Conservation (phyloP, 1,140 invertebrate species). For the Eciton burchellii region DNA sequence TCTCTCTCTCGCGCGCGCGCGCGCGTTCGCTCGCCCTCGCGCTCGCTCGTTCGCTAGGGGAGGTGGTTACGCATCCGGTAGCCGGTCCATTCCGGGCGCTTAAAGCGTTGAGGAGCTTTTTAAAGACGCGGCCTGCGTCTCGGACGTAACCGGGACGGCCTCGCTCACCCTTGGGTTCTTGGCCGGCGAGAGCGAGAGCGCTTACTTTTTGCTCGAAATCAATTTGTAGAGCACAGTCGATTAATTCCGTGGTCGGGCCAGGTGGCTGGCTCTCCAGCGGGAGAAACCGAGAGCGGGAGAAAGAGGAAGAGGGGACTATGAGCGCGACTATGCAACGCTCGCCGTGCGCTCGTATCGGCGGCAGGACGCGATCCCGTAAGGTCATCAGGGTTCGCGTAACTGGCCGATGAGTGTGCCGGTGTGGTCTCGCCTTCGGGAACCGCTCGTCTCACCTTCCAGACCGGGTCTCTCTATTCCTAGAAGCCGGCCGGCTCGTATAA, state of each 20-base stretch:
- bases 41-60: too few species aligned
- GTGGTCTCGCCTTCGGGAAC: conserved; percentile 46
- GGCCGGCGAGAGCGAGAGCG: conserved; percentile 34
- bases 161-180: conserved; percentile 23
- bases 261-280: conserved; percentile 30
- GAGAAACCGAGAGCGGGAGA: conserved; percentile 34
- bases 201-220: conserved; percentile 77
- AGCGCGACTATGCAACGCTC: conserved; percentile 25
- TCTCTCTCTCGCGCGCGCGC: conserved; percentile 18
- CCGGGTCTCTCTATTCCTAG: conserved; percentile 13
- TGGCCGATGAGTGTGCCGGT: conserved; percentile 38
- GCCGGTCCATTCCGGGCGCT: conserved; percentile 55
- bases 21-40: too few species aligned
- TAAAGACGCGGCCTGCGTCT: conserved; percentile 40
- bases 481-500: conserved; percentile 16
- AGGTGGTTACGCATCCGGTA: conserved; percentile 54
- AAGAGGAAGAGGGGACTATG: conserved; percentile 7
- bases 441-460: conserved; percentile 26
- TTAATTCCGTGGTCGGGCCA: conserved; percentile 75
- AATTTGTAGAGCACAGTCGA: conserved; percentile 78
- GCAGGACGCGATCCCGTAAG: conserved; percentile 51
- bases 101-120: conserved; percentile 59
- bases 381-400: conserved; percentile 52
- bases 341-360: conserved; percentile 27
- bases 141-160: conserved; percentile 18